Conservation (phyloP, 2,888 invertebrate genomes). For the Tricholauxania praeusta region DNA sequence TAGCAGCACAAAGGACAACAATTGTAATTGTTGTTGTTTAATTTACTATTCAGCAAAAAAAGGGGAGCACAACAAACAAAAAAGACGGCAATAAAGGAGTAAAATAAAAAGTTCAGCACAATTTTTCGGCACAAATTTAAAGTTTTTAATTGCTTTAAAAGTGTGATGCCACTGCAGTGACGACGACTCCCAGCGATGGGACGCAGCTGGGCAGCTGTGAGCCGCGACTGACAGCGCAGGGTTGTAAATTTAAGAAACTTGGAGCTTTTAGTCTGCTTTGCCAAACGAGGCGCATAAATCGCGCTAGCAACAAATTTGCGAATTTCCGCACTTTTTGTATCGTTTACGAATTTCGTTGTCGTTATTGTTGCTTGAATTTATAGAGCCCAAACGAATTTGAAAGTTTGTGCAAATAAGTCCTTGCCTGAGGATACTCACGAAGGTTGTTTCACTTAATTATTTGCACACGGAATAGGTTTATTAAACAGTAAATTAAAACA, state of each 20-base stretch:
- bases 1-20: not conserved
- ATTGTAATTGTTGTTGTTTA: constrained; percentile 9
- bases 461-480: no score
- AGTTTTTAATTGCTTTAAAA: constrained; percentile 24
- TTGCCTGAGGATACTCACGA: no score
- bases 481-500: no score
- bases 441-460: no score
- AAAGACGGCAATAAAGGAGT: not conserved
- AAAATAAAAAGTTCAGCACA: not conserved
- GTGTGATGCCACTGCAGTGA: not conserved
- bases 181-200: not conserved
- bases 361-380: constrained; percentile 4
- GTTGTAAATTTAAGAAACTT: constrained; percentile 15
- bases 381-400: not conserved
- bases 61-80: not conserved
- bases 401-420: no score
- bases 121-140: constrained; percentile 11
- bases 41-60: constrained; percentile 13
- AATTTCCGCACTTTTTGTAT: not conserved
- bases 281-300: constrained; percentile 15
- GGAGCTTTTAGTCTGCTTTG: constrained; percentile 9
- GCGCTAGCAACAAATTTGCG: not conserved
- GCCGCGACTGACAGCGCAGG: not conserved
- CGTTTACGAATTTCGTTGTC: not conserved
- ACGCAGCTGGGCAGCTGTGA: not conserved